Percentiles rank a stretch among this genome's conserved stretches.
phyloP scores from a whole-genome alignment of 2,797 vertebrate genomes.

The Echeneis naucrates region DNA sequence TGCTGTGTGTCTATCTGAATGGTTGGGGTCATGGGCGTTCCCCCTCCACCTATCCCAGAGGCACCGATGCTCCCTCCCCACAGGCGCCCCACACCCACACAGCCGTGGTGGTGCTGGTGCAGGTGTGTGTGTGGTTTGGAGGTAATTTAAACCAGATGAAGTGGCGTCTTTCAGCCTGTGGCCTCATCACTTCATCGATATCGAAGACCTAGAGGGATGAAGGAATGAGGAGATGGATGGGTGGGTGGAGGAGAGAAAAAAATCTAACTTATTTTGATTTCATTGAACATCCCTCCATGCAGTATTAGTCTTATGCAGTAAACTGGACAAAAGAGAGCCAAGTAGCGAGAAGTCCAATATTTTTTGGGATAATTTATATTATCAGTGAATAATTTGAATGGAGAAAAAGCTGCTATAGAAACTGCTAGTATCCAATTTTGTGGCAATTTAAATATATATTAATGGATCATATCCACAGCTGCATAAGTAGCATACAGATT shows the following conservation, averaged over 20 bases:
- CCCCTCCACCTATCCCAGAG: conserved; percentile 78
- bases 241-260: conserved; percentile 36
- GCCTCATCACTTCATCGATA: conserved; percentile 82
- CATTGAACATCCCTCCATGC: not conserved
- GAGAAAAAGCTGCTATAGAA: not conserved
- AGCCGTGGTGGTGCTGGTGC: conserved; percentile 71
- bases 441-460: not conserved
- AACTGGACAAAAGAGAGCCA: conserved; percentile 1
- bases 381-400: not conserved
- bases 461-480: conserved; percentile 6
- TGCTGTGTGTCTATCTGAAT: conserved; percentile 65
- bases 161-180: conserved; percentile 80
- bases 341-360: not conserved
- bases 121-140: conserved; percentile 79
- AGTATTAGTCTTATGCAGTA: not conserved
- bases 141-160: conserved; percentile 87
- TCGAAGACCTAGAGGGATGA: conserved; percentile 53
- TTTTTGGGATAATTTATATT: not conserved
- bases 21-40: conserved; percentile 73
- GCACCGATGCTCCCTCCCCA: conserved; percentile 45
- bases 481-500: not conserved
- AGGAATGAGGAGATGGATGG: conserved; percentile 68
- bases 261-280: conserved; percentile 17
- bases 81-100: conserved; percentile 29
- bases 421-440: not conserved